Base-by-base conservation (phyloP, 2,888 invertebrate species). In the Stenolophus ochropezus region DNA sequence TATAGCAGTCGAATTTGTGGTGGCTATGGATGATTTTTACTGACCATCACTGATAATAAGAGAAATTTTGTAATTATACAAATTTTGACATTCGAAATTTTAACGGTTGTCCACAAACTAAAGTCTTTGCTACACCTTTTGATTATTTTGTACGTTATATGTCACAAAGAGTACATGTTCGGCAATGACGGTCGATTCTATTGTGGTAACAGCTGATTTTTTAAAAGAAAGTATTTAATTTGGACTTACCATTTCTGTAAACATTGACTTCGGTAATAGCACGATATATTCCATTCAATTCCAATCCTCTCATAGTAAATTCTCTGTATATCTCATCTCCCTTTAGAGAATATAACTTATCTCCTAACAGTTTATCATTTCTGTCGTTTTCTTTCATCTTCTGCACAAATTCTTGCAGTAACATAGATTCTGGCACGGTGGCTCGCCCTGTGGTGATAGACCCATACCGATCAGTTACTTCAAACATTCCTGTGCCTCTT, bases 361-460 rank as follows among this genome's bases (percentile, higher is more conserved):
- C n/a, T 53, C 53, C 53, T 16, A 75, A 11, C 0, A 33, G 1
- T 4, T 69, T 27, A 6, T 33, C 33, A 69, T 33, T 69, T 16
- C 14, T 61, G 4, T 69, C 33, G 11, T 20, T 33, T 33, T 69
- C 83, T 3, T 6, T 16, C 14, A 33, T 16, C 0, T 90, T 86
- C 82, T 90, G 89, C 0, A 86, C 84, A 14, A 89, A 14, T 20
- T 79, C 4, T 82, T 85, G 18, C 89, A 74, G 42, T 82, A 85
- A 78, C 88, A 87, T 21, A 89, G 86, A 2, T 84, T 82, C 75
- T 87, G 88, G 84, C 86, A 89, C 0, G 18, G 11, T n/a, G 1
- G 18, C 33, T 42, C 80, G 76, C 6, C 87, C 96, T 0, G 94
- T 94, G 0, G 94, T 94, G 23, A 96, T 92, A 0, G 94, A 91